Conservation (phyloP, 2,888 invertebrate species). For the Melanotus villosus region DNA sequence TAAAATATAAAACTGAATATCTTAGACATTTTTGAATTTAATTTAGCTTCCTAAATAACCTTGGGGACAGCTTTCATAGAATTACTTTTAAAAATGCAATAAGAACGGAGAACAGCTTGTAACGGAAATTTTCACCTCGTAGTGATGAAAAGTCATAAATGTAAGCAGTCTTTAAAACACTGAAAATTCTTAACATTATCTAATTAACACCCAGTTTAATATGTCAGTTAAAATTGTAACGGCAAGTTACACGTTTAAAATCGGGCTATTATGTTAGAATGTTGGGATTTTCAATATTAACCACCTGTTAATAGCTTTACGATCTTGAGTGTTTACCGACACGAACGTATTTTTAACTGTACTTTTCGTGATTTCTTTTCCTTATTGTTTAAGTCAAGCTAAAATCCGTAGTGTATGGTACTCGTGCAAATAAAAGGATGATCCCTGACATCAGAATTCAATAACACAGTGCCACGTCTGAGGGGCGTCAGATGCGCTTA, state of each 20-base stretch:
- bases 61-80: too few species aligned
- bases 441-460: conserved; percentile 42
- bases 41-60: too few species aligned
- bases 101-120: too few species aligned
- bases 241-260: neutral
- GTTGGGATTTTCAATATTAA: conserved; percentile 23
- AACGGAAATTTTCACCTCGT: too few species aligned
- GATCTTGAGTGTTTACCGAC: neutral
- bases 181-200: too few species aligned
- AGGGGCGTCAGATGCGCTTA: conserved; percentile 58
- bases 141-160: too few species aligned
- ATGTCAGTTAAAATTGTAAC: conserved; percentile 2
- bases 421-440: conserved; percentile 37
- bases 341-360: conserved; percentile 8
- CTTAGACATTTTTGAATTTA: too few species aligned
- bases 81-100: too few species aligned
- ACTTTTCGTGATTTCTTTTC: neutral
- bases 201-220: conserved; percentile 18
- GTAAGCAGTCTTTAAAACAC: too few species aligned
- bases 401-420: neutral
- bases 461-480: conserved; percentile 45
- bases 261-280: neutral
- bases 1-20: too few species aligned
- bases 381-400: neutral
- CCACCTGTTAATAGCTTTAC: conserved; percentile 34